Conservation (phyloP, 2,113 vertebrate species). For the Falcunculus frontatus region DNA sequence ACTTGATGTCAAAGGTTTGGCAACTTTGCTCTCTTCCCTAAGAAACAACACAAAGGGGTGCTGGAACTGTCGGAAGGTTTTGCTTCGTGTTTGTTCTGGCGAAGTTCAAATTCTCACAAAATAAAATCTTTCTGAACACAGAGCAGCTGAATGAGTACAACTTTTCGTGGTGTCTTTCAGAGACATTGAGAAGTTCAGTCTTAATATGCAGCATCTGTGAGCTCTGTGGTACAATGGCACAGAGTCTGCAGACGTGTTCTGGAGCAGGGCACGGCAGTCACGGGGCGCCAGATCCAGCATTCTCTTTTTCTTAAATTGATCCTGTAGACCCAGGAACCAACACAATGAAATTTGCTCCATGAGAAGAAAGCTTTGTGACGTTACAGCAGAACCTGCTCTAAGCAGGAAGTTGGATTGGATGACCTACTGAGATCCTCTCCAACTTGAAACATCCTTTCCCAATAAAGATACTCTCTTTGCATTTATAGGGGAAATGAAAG, state of each 20-base stretch:
- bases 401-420: background rate
- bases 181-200: background rate
- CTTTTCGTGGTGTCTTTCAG: background rate
- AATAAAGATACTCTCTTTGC: background rate
- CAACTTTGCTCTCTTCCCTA: background rate
- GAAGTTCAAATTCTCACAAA: background rate
- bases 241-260: background rate
- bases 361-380: background rate
- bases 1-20: background rate
- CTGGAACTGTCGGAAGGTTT: background rate
- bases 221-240: fast-evolving
- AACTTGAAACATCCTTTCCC: background rate
- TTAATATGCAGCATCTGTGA: background rate
- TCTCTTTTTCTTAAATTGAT: background rate
- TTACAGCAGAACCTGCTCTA: background rate
- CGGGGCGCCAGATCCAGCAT: background rate
- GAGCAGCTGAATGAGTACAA: background rate
- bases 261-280: fast-evolving
- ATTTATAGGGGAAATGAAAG: background rate
- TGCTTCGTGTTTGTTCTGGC: background rate
- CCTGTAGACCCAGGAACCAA: background rate
- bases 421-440: background rate
- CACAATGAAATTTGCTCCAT: background rate
- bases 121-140: background rate
- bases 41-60: background rate